Conservation (phyloP, 2,888 invertebrate genomes). For the Teleogryllus oceanicus region DNA sequence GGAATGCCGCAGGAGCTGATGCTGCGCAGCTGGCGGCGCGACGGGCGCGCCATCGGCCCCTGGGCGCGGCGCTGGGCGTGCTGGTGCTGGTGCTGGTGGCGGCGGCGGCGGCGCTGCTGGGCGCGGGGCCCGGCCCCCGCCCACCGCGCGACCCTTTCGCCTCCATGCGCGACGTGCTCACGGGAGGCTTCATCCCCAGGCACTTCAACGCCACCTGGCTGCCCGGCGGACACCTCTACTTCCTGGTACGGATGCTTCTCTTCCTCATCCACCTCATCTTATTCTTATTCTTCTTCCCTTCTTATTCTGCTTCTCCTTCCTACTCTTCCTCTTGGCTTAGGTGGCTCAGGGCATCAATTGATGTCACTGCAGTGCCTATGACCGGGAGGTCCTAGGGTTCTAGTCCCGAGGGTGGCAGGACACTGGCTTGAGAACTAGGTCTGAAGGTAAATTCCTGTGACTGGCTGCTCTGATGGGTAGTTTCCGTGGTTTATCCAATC, state of each 20-base stretch:
- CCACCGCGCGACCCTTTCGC: neutral
- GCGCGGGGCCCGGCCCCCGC: neutral
- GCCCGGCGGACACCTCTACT: neutral
- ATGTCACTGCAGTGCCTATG: too few relatives aligned
- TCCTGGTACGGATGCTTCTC: neutral
- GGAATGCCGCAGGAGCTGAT: conserved; percentile 10
- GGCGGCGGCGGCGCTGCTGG: neutral
- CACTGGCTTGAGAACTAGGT: too few relatives aligned
- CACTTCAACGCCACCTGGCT: neutral
- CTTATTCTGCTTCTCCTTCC: too few relatives aligned
- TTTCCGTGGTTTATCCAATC: too few relatives aligned
- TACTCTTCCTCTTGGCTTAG: too few relatives aligned
- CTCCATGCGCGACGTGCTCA: neutral
- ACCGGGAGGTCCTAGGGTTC: too few relatives aligned
- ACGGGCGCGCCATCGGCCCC: neutral
- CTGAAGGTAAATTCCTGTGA: too few relatives aligned
- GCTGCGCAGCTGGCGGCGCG: neutral
- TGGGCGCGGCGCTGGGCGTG: neutral
- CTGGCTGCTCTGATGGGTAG: too few relatives aligned
- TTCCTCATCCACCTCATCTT: too few relatives aligned
- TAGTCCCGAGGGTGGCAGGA: too few relatives aligned
- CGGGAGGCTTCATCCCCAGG: neutral
- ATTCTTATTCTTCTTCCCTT: too few relatives aligned
- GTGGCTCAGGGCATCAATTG: too few relatives aligned
- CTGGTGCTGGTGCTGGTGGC: neutral